phyloP scores from a whole-genome alignment of 30 jellyfish, hydroid and myxozoan genomes.

The Aurelia sp. region DNA sequence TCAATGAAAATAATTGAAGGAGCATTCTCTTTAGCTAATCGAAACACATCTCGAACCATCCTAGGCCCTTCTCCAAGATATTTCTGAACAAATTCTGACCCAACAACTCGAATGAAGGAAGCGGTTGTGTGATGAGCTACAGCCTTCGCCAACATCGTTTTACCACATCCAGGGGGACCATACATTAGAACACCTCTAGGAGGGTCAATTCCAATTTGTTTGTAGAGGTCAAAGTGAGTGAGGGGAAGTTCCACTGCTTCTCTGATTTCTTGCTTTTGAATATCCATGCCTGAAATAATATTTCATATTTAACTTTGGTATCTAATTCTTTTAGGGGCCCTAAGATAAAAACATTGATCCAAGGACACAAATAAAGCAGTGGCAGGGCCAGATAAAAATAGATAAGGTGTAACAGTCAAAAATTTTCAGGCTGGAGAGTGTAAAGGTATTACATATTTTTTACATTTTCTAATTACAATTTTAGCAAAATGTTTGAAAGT shows the following conservation, averaged over 20 bases:
- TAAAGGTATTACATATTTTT: no score
- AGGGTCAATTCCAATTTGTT: constrained; percentile 98
- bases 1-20: constrained; percentile 96
- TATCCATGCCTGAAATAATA: constrained; percentile 82
- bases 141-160: constrained; percentile 98
- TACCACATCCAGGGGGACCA: constrained; percentile 99
- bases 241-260: constrained; percentile 98
- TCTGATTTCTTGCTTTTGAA: constrained; percentile 96
- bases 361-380: no score
- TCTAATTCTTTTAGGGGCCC: no score
- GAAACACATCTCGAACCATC: constrained; percentile 96
- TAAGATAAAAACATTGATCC: no score
- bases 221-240: constrained; percentile 92
- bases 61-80: constrained; percentile 99
- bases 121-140: constrained; percentile 99
- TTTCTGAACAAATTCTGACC: constrained; percentile 98
- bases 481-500: no score
- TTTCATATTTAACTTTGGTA: not conserved
- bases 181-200: constrained; percentile 98
- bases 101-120: constrained; percentile 94
- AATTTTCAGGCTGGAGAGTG: no score
- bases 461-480: no score
- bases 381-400: no score
- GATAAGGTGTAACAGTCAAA: no score
- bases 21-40: constrained; percentile 96